Base-by-base conservation (phyloP, 2,888 invertebrate species). In the Campaea margaritaria region DNA sequence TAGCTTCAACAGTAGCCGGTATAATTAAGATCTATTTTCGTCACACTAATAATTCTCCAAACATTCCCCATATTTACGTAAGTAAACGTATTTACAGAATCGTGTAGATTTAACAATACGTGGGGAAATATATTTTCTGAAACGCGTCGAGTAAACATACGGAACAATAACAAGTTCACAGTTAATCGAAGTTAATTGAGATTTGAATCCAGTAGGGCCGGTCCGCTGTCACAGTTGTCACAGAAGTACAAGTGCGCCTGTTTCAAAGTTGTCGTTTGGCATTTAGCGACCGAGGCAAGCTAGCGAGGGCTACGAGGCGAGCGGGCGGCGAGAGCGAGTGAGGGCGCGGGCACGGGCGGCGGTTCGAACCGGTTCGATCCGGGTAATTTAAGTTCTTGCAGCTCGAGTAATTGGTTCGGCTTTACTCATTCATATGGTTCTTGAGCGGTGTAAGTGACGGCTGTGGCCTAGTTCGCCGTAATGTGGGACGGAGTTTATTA, bases 371-470 rank as follows among this genome's bases (percentile, higher is more conserved):
- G 47, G 45, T 50, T 51, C 58, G 62, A 59, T 58, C 64, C 62
- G 58, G 64, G 58, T 64, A 58, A 64, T 64, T 64, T 60, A 64
- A 67, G 64, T 67, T 67, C 60, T 49, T 54, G 55, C 52, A 46
- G 57, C 51, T 36, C 21, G n/a, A 64, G 62, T 60, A 64, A 67
- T 64, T 60, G 67, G 60, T 58, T 63, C 47, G 45, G 55, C 57
- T 58, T 67, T 62, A 64, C 62, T 64, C 58, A 64, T 67, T 67
- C 64, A 67, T 58, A 60, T 57, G 59, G 46, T 42, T 28, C 38
- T 50, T 46, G 54, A 46, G 58, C 51, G 13, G 28, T 47, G 58
- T 36, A 42, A 42, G 46, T 51, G 58, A 58, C 36, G 51, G 51
- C 51, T 36, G 27, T 15, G 47, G 27, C 42, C 56, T 41, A 50